Percentiles rank a stretch among this genome's conserved stretches.
These are phyloP conservation scores for Siderastrea radians DNA, from an alignment of 92 coral and sea anemone species.

Conservation along the genomic window DNA sequence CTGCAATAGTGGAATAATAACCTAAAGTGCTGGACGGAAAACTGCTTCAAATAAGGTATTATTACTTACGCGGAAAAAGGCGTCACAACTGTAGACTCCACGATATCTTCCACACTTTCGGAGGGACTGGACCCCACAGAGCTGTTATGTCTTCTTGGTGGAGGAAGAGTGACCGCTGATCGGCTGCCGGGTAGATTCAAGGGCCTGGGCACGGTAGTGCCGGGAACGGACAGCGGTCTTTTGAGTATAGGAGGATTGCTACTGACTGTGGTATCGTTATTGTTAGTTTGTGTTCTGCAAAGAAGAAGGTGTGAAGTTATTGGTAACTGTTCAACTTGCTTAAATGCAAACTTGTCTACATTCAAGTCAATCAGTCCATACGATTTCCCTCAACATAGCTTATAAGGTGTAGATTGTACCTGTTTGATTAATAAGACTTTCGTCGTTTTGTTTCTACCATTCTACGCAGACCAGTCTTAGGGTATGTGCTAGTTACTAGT, in stretches of 20 bases:
- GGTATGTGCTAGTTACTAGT: no score
- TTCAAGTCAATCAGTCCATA: background rate
- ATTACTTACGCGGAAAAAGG: constrained; percentile 58
- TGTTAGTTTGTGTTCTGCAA: constrained; percentile 8
- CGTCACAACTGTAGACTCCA: constrained; percentile 67
- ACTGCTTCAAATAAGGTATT: no score
- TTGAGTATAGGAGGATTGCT: background rate
- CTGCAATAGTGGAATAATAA: no score
- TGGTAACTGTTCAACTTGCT: background rate
- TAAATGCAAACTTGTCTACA: background rate
- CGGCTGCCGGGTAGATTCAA: background rate
- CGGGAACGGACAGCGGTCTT: constrained; percentile 56
- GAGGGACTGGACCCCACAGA: constrained; percentile 54
- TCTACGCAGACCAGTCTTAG: no score
- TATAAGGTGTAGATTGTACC: no score
- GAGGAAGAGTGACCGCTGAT: constrained; percentile 24
- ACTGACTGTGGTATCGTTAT: background rate
- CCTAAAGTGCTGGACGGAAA: background rate
- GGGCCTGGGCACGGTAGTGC: constrained; percentile 3
- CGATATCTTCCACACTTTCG: constrained; percentile 74
- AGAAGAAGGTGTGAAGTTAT: background rate
- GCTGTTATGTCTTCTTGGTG: constrained; percentile 42
- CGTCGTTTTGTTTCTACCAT: no score
- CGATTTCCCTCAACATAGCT: no score
- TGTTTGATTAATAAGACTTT: no score